phyloP scores from a whole-genome alignment of 2,797 vertebrate species.

The Gymnothorax javanicus region DNA sequence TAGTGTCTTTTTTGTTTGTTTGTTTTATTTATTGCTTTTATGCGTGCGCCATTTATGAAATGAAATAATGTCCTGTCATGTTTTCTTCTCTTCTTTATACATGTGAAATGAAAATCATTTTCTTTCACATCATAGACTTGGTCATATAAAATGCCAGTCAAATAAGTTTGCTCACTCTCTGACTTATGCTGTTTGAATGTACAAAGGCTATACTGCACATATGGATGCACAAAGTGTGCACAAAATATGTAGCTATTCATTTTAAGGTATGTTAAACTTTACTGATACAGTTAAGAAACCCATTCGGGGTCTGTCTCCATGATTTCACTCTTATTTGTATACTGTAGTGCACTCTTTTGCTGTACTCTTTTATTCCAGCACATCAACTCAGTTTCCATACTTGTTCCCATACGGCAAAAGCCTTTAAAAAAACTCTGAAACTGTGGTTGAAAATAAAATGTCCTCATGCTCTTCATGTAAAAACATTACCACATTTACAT shows the following conservation, averaged over 20 bases:
- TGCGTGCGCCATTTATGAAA: not conserved
- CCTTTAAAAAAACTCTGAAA: not conserved
- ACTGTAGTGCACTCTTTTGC: not conserved
- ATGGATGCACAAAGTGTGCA: not conserved
- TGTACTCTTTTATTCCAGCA: not conserved
- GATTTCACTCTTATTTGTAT: not conserved
- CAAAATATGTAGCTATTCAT: not conserved
- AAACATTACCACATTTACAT: not conserved
- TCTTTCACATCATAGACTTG: not conserved
- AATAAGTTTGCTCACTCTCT: not conserved
- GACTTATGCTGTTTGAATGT: too few relatives aligned
- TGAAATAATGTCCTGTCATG: not conserved
- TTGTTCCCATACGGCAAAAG: constrained; percentile 19
- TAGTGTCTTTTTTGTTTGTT: not conserved
- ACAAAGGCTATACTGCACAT: not conserved
- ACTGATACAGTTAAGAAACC: not conserved
- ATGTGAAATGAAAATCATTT: not conserved
- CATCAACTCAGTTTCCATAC: not conserved
- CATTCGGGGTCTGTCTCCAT: not conserved
- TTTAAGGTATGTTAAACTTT: not conserved
- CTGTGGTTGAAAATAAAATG: constrained; percentile 37
- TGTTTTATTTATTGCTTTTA: too few relatives aligned
- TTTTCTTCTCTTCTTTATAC: not conserved
- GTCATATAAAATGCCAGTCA: not conserved
- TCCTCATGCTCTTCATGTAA: not conserved